Conservation (phyloP, 2,888 invertebrate genomes). For the Tridacna gigas region DNA sequence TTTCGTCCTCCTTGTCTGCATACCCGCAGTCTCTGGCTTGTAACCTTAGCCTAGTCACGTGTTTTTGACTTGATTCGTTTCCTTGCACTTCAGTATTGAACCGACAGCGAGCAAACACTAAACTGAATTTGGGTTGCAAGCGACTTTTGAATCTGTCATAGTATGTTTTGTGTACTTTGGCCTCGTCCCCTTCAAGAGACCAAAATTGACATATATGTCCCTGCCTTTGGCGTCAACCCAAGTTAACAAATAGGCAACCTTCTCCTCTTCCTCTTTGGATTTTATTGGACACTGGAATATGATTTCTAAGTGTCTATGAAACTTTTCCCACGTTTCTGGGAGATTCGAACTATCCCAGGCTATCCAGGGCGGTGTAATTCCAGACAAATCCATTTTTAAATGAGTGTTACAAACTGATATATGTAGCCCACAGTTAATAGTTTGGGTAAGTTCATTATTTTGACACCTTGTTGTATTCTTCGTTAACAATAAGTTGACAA, state of each 20-base stretch:
- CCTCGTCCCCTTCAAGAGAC: too few relatives aligned
- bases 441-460: too few relatives aligned
- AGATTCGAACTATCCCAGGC: neutral
- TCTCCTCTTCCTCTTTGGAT: neutral
- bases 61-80: neutral
- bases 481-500: too few relatives aligned
- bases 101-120: neutral
- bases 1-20: neutral
- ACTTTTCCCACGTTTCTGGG: neutral
- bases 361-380: neutral
- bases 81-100: neutral
- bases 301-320: neutral
- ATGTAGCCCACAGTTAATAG: too few relatives aligned
- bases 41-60: neutral
- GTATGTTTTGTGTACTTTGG: too few relatives aligned
- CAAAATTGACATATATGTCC: neutral
- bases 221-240: neutral
- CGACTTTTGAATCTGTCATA: too few relatives aligned
- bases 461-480: too few relatives aligned
- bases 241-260: neutral
- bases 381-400: neutral
- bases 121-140: neutral
- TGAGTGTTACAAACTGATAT: too few relatives aligned
- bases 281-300: neutral
- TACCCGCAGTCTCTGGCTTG: neutral